These are phyloP conservation scores for Teleopsis dalmanni DNA, from an alignment of 1,140 invertebrate species.

Conservation along the genomic window DNA sequence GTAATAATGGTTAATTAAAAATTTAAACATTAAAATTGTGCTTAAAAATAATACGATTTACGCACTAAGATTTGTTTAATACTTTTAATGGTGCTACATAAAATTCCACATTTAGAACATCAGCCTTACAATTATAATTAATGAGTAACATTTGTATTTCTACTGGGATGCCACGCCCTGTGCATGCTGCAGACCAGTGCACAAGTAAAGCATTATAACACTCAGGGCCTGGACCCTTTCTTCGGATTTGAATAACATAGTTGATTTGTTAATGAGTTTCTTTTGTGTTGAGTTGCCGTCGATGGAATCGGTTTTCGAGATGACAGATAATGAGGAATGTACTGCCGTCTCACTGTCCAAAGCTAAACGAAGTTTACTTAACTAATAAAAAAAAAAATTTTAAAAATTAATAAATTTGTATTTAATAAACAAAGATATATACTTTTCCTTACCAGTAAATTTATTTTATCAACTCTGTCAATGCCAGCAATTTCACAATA, in stretches of 20 bases:
- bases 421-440: neutral
- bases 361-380: constrained; percentile 34
- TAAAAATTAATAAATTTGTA: neutral
- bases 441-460: constrained; percentile 53
- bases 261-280: constrained; percentile 45
- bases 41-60: neutral
- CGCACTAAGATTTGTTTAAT: neutral
- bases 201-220: constrained; percentile 72
- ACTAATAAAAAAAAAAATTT: constrained; percentile 13
- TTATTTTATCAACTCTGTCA: constrained; percentile 58
- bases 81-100: neutral
- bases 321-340: constrained; percentile 8
- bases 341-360: constrained; percentile 34
- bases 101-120: neutral
- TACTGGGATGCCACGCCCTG: constrained; percentile 26
- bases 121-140: neutral
- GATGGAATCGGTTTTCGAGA: neutral
- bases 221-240: constrained; percentile 68
- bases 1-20: neutral
- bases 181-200: constrained; percentile 62
- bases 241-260: constrained; percentile 56
- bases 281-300: neutral
- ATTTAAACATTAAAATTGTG: constrained; percentile 2
- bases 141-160: neutral
- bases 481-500: constrained; percentile 53